A percentile compares a stretch with the other conserved stretches of the same genome.
Evolutionary conservation across 2,797 vertebrate genomes (phyloP).

Genomic region (Pseudochirops corinnae): DNA sequence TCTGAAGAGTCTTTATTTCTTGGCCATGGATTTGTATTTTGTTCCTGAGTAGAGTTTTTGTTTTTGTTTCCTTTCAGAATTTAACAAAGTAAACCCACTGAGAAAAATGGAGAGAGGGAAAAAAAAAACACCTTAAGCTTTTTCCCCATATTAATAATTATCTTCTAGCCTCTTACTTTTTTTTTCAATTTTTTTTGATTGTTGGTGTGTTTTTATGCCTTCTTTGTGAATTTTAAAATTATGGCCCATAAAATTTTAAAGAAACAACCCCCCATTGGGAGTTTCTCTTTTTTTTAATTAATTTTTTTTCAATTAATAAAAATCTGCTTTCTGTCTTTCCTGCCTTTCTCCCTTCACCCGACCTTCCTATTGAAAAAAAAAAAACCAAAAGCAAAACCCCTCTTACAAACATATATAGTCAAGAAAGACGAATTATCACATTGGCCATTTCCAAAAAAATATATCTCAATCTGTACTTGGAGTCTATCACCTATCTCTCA

Average conservation of each 20-base stretch:
- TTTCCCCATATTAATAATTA: background rate
- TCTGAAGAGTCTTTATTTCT: background rate
- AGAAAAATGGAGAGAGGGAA: background rate
- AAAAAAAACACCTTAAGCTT: background rate
- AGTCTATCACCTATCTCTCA: background rate
- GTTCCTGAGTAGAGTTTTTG: background rate
- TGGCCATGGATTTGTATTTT: background rate
- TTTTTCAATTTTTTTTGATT: background rate
- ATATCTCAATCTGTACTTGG: background rate
- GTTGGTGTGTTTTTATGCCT: background rate
- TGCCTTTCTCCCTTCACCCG: background rate
- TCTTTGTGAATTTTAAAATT: background rate
- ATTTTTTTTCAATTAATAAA: background rate
- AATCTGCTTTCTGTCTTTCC: background rate
- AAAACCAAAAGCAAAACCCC: background rate
- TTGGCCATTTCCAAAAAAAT: background rate
- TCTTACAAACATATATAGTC: background rate
- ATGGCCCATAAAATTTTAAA: background rate
- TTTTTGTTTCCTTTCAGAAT: background rate
- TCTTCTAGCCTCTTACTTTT: background rate
- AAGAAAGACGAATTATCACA: background rate
- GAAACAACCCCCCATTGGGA: background rate
- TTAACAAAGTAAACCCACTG: background rate
- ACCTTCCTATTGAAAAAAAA: no score
- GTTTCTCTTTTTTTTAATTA: background rate